These are phyloP conservation scores for Leptocoma aspasia DNA, from an alignment of 2,113 vertebrate genomes.

Conservation along the genomic window DNA sequence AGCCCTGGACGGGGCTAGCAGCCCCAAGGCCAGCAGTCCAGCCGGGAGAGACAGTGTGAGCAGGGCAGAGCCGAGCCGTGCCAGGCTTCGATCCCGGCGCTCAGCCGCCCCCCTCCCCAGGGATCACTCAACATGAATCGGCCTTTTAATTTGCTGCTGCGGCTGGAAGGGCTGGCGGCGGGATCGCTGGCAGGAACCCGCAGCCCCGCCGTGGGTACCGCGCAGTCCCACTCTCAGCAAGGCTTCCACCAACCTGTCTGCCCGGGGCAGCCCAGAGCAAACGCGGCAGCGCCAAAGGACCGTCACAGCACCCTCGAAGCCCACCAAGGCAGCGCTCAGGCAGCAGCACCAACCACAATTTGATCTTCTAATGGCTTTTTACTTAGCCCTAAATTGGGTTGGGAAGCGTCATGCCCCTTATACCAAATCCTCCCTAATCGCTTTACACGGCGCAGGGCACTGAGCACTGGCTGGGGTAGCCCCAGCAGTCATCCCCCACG, in stretches of 20 bases:
- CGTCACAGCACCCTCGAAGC: not conserved
- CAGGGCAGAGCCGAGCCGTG: not conserved
- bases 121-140: constrained; percentile 76
- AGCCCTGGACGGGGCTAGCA: not conserved
- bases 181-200: constrained; percentile 61
- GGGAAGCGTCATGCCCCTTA: constrained; percentile 10
- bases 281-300: not conserved
- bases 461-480: not conserved
- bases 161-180: constrained; percentile 61
- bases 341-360: not conserved
- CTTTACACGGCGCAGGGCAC: not conserved
- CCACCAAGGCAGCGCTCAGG: not conserved
- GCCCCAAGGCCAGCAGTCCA: not conserved
- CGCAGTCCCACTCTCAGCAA: not conserved
- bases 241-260: not conserved
- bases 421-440: not conserved
- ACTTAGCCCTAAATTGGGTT: constrained; percentile 17
- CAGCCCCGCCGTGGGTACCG: constrained; percentile 11
- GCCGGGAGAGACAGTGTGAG: not conserved
- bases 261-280: not conserved
- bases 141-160: constrained; percentile 80
- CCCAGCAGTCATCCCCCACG: not conserved
- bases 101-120: constrained; percentile 65
- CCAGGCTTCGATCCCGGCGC: constrained; percentile 58
- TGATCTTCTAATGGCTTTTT: constrained; percentile 14